Base-by-base conservation (phyloP, 2,113 vertebrate genomes). In the Pitta sordida region DNA sequence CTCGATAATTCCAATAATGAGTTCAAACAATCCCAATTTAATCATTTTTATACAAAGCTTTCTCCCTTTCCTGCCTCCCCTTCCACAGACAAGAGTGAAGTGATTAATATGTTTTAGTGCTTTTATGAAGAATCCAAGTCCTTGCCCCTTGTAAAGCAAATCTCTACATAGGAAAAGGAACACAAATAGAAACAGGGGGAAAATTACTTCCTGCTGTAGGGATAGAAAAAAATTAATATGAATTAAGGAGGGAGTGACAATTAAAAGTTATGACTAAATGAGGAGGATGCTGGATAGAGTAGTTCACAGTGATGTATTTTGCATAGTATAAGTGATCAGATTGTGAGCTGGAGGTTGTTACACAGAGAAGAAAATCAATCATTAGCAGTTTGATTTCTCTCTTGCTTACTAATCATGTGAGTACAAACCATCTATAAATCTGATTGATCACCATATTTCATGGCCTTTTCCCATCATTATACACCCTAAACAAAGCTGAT, bases 11-110 rank as follows among this genome's bases (percentile, higher is more conserved):
- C 71, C 76, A 94, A 83, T 95, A 87, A 84, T 89, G 78, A 79
- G 34, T 90, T 95, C 78, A 91, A 95, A 91, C 88, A 87, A 94
- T 92, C 64, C 85, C 41, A 90, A 64, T 85, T 95, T 91, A 94
- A 93, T 91, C 3, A 87, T 93, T 88, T 94, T 79, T 14, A 16
- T 79, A 77, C 63, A 85, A 93, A 95, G 67, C 70, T 84, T 87
- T 93, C 67, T 92, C 71, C 23, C 30, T 87, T 91, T 93, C 79
- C 92, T 3, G 10, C 63, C 49, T 96, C 46, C 51, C 24, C 30
- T 91, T 92, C 65, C 63, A 67, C 75, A 84, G 84, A 91, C 43
- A 88, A 88, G 91, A 94, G 63, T 73, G 85, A 80, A 91, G 44
- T 69, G 85, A 93, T 91, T 94, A 96, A 85, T 88, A 51, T 88